A percentile compares a stretch with the other conserved stretches of the same genome.
Conservation (phyloP, 2,888 invertebrate genomes). For the Nesidiocoris tenuis region DNA sequence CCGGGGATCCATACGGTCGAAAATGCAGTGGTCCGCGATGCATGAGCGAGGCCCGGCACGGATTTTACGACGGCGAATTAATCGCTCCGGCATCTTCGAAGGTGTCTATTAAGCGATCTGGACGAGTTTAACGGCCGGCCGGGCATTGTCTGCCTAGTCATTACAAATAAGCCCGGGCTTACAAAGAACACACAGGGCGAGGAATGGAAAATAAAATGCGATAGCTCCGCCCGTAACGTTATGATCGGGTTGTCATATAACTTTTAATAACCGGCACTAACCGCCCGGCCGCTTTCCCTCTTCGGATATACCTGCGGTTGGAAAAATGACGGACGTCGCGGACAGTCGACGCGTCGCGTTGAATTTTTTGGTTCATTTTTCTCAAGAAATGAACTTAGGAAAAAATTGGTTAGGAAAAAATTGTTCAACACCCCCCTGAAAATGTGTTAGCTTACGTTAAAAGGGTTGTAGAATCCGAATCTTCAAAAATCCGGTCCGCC, state of each 20-base stretch:
- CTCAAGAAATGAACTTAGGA: too few species aligned
- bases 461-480: too few species aligned
- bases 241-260: background rate
- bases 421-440: too few species aligned
- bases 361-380: too few species aligned
- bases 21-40: constrained; percentile 10
- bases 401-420: too few species aligned
- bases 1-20: background rate
- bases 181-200: background rate
- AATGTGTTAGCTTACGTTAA: too few species aligned
- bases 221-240: background rate
- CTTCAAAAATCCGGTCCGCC: too few species aligned
- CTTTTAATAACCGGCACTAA: background rate
- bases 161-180: background rate
- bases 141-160: background rate
- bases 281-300: too few species aligned
- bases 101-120: constrained; percentile 44
- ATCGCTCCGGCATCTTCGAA: constrained; percentile 29
- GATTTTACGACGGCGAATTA: constrained; percentile 40
- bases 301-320: too few species aligned
- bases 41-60: constrained; percentile 4
- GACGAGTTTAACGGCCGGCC: background rate
- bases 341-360: too few species aligned
- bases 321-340: too few species aligned
- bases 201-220: background rate